A percentile compares a stretch with the other conserved stretches of the same genome.
These are phyloP conservation scores for Paralvinella palmiformis DNA, from an alignment of 1,140 invertebrate genomes.

Conservation along the genomic window DNA sequence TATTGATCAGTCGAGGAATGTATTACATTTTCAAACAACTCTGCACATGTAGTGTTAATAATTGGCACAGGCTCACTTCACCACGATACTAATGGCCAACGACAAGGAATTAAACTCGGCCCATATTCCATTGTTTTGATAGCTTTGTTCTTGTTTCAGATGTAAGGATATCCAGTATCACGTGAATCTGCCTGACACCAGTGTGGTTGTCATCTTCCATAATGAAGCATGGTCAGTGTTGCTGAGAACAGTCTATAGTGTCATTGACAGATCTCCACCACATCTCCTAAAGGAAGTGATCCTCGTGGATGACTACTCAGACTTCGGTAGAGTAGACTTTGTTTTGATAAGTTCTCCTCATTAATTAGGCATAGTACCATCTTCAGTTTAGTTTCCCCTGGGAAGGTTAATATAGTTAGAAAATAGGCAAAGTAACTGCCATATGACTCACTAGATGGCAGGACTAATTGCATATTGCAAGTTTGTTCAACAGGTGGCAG, in stretches of 20 bases:
- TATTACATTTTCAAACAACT: no score
- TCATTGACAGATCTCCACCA: conserved; percentile 68
- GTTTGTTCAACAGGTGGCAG: no score
- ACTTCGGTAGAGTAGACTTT: conserved; percentile 51
- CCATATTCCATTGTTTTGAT: neutral
- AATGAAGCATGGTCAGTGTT: conserved; percentile 83
- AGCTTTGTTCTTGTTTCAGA: conserved; percentile 3
- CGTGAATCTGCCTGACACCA: neutral
- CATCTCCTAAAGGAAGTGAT: conserved; percentile 83
- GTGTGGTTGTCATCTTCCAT: conserved; percentile 80
- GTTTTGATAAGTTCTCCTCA: no score
- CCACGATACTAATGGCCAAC: neutral
- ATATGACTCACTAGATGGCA: no score
- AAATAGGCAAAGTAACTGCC: no score
- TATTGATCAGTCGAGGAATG: no score
- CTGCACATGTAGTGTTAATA: no score
- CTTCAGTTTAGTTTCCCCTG: no score
- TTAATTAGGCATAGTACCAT: no score
- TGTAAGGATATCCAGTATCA: conserved; percentile 11
- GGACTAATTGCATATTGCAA: no score
- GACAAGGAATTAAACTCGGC: neutral
- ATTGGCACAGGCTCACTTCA: neutral
- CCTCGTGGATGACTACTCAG: conserved; percentile 70
- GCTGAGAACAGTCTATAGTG: conserved; percentile 76
- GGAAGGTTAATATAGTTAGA: no score